These are phyloP conservation scores for Ptilorrhoa leucosticta DNA, from an alignment of 2,113 vertebrate genomes.

Conservation along the genomic window DNA sequence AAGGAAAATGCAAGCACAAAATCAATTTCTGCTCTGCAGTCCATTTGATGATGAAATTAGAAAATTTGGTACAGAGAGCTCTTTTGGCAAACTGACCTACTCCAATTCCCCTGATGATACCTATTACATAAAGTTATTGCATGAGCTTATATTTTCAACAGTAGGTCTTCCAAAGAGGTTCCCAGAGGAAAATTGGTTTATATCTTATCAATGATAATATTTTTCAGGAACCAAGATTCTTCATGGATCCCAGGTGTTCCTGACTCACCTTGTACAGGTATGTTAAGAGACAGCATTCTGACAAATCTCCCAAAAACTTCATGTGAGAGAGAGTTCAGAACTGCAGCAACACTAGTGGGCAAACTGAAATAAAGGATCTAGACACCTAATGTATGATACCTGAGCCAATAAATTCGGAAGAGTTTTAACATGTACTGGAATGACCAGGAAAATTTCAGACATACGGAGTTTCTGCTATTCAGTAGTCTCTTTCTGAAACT, in stretches of 20 bases:
- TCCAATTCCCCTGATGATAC: not conserved
- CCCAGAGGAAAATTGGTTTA: not conserved
- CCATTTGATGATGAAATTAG: not conserved
- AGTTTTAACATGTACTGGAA: not conserved
- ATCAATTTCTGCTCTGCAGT: not conserved
- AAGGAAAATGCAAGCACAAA: not conserved
- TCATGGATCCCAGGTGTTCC: not conserved
- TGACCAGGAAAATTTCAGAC: not conserved
- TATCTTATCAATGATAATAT: not conserved
- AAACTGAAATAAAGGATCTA: not conserved
- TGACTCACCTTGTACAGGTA: not conserved
- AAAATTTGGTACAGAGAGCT: not conserved
- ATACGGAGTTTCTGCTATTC: not conserved
- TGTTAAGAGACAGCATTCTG: not conserved
- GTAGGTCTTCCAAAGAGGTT: not conserved
- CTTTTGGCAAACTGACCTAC: not conserved
- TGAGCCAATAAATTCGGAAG: not conserved
- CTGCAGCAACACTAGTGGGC: not conserved
- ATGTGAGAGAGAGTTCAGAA: not conserved
- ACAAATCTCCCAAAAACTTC: not conserved
- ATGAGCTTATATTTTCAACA: not conserved
- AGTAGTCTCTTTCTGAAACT: not conserved
- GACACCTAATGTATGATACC: not conserved
- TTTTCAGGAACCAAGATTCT: not conserved
- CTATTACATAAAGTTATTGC: not conserved